Base-by-base conservation (phyloP, 2,113 vertebrate species). In the Platycercus adscitus region DNA sequence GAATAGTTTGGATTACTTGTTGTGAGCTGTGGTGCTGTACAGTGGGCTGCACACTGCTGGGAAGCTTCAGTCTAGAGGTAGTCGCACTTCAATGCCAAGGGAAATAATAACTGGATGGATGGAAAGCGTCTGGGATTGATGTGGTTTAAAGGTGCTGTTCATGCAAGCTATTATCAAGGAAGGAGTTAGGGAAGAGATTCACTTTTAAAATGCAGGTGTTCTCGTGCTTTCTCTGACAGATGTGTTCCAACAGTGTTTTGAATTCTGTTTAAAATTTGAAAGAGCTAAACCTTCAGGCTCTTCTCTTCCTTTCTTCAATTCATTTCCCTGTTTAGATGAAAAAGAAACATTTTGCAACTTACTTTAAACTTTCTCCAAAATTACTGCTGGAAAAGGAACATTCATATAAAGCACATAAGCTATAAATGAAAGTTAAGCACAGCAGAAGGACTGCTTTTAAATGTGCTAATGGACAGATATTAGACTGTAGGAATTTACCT, bases 351-450 rank as follows among this genome's bases (percentile, higher is more conserved):
- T 98, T 98, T 98, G 95, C 95, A 97, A 98, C 97, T 98, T 97
- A 97, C 97, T 98, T 98, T 97, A 97, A 98, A 98, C 97, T 98
- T 98, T 97, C 98, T 98, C 98, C 98, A 98, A 98, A 98, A 98
- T 97, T 95, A 81, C 95, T 97, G 95, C 95, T 97, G 97, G 96
- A 97, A 97, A 97, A 97, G 88, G 95, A 97, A 94, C 83, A 86
- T 97, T 97, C 93, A 91, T 96, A 95, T 90, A 96, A 97, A 97
- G 97, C 94, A 96, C 96, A 90, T 97, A 97, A 98, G 94, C 95
- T 93, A 92, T 96, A 97, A 96, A 96, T 78, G 53, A 94, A 84
- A 28, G 86, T 93, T 92, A 96, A 96, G 94, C 81, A 93, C 55
- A 77, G 95, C 79, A 95, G 96, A 96, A 39, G 39, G 88, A 35